Base-by-base conservation (phyloP, 2,113 vertebrate genomes). In the Brachypteracias leptosomus region DNA sequence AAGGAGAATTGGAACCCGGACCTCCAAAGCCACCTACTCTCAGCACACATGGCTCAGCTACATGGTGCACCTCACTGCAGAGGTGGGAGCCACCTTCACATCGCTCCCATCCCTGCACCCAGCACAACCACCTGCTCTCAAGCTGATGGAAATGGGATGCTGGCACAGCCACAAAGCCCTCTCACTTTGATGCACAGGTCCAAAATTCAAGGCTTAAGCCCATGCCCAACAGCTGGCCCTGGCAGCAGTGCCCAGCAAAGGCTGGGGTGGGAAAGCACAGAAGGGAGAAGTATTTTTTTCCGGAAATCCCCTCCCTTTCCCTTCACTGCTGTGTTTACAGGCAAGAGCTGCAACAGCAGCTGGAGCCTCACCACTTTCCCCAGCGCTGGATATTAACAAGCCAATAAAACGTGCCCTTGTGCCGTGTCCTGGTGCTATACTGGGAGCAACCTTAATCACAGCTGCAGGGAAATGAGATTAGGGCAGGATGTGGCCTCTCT, bases 391-490 rank as follows among this genome's bases (percentile, higher is more conserved):
- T 58, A 73, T 85, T 68, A 88, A 62, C 29, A 78, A 71, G 62
- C 63, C 78, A 72, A 88, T 79, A 86, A 95, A 94, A 90, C 0
- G 0, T 77, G 83, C 55, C 90, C 91, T 93, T 92, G 78, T 71
- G 72, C 63, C 17, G 1, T 10, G 68, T 89, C 90, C 91, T 78
- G 73, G 68, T 86, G 90, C 83, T 93, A 67, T 67, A 94, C 25
- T 67, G 83, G 89, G 95, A 95, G 76, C 51, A 94, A 46, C 71
- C 88, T 86, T 86, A 92, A 94, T 94, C 83, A 77, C 92, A 86
- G 83, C 51, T 66, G 89, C 75, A 47, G 73, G 79, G 76, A 90
- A 94, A 90, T 77, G 65, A 86, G 95, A 93, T 93, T 93, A 93
- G 0, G 2, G 88, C 72, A 55, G 88, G 90, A 90, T 55, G 29